Evolutionary conservation across 1,140 invertebrate species (phyloP).

Genomic region (Macrobrachium rosenbergii): DNA sequence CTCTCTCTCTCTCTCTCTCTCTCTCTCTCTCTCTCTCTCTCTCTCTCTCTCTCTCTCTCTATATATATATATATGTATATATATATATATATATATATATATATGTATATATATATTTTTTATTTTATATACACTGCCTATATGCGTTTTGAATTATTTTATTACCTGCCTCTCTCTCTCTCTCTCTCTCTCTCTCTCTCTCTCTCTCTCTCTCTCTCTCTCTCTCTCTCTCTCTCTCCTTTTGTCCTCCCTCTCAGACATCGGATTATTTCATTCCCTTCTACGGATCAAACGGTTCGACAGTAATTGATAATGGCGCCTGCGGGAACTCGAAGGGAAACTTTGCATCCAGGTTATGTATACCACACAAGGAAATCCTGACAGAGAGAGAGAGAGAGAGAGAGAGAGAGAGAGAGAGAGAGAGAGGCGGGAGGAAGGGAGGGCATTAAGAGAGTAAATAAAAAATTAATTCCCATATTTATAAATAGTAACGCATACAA

Average conservation of each 20-base stretch:
- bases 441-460: neutral
- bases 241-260: neutral
- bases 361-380: neutral
- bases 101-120: neutral
- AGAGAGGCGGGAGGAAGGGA: no score
- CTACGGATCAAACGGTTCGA: no score
- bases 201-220: slow-evolving; percentile 36
- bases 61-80: no score
- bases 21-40: no score
- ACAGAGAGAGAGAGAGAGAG: neutral
- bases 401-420: neutral
- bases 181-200: slow-evolving; percentile 42
- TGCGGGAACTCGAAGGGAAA: no score
- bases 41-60: no score
- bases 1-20: no score
- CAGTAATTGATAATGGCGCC: no score
- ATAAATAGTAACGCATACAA: neutral
- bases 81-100: no score
- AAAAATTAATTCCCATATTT: neutral
- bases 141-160: neutral
- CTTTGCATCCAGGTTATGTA: neutral
- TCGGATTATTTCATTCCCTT: no score
- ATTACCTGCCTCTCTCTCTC: slow-evolving; percentile 42
- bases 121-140: neutral
- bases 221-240: neutral